These are phyloP conservation scores for Drosophila flavopinicola DNA, from an alignment of 2,888 invertebrate genomes.

Conservation along the genomic window DNA sequence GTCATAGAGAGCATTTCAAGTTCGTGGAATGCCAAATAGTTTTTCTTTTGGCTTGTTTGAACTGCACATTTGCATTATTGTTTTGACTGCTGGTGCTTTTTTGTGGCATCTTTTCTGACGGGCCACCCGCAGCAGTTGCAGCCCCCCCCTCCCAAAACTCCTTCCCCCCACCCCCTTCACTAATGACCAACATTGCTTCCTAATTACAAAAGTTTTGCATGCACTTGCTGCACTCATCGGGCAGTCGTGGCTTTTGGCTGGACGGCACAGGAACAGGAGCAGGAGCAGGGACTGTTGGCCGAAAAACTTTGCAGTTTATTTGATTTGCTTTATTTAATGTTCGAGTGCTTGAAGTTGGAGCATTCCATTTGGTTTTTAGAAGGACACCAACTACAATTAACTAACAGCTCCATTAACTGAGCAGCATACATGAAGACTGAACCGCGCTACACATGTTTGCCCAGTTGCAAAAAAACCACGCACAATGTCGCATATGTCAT, in stretches of 20 bases:
- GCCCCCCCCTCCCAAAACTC: not conserved
- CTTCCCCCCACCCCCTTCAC: conserved; percentile 36
- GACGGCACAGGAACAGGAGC: not conserved
- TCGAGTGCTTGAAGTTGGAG: conserved; percentile 58
- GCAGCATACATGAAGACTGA: conserved; percentile 28
- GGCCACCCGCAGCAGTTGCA: conserved; percentile 14
- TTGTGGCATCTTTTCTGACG: conserved; percentile 50
- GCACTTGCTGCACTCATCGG: conserved; percentile 56
- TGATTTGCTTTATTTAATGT: conserved; percentile 73
- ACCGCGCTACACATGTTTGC: conserved; percentile 60
- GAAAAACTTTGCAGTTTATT: conserved; percentile 69
- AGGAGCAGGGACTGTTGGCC: not conserved
- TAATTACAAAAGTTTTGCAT: conserved; percentile 81
- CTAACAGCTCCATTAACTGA: conserved; percentile 66
- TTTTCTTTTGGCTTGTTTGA: conserved; percentile 23
- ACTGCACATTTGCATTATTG: conserved; percentile 72
- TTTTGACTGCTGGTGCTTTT: conserved; percentile 71
- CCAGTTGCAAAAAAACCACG: conserved; percentile 17
- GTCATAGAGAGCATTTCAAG: conserved; percentile 23
- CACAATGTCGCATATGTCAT: conserved; percentile 66
- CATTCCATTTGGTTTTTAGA: conserved; percentile 49
- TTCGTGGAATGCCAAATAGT: conserved; percentile 3
- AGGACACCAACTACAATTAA: conserved; percentile 46
- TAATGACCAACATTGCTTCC: conserved; percentile 81
- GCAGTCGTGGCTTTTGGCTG: not conserved